phyloP scores from a whole-genome alignment of 2,888 invertebrate genomes.

The Drosophila affinis region DNA sequence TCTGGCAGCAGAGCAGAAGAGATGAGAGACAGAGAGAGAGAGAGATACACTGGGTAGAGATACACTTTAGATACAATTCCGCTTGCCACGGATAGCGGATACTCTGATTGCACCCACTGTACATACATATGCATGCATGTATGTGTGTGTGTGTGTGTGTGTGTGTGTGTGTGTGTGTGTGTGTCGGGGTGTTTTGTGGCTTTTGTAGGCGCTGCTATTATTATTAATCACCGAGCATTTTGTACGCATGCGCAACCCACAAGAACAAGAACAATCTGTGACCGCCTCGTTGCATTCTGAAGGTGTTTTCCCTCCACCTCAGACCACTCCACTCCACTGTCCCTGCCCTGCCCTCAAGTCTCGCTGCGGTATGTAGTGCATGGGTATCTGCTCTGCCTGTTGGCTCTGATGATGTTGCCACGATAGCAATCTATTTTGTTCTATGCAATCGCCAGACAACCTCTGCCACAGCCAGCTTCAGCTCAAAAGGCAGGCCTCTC shows the following conservation, averaged over 20 bases:
- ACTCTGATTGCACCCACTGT: slow-evolving; percentile 44
- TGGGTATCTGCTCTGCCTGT: slow-evolving; percentile 51
- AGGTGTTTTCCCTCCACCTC: slow-evolving; percentile 60
- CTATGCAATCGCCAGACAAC: slow-evolving; percentile 66
- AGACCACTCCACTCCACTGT: slow-evolving; percentile 19
- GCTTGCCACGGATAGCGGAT: background rate
- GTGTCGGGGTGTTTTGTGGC: slow-evolving; percentile 19
- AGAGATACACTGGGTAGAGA: slow-evolving; percentile 28
- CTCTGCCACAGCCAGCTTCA: slow-evolving; percentile 43
- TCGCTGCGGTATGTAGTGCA: slow-evolving; percentile 32
- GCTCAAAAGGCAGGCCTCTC: slow-evolving; percentile 33
- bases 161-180: slow-evolving; percentile 37
- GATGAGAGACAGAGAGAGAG: slow-evolving; percentile 16
- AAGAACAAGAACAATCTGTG: slow-evolving; percentile 59
- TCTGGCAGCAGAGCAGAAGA: slow-evolving; percentile 47
- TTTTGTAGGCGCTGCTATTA: slow-evolving; percentile 74
- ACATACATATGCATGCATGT: slow-evolving; percentile 15
- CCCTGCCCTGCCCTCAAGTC: slow-evolving; percentile 29
- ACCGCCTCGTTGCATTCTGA: slow-evolving; percentile 78
- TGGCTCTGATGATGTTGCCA: slow-evolving; percentile 77
- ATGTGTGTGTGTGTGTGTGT: slow-evolving; percentile 34
- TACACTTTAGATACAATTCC: slow-evolving; percentile 15
- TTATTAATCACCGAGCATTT: slow-evolving; percentile 79
- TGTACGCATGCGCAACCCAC: slow-evolving; percentile 73
- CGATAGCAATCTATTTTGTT: slow-evolving; percentile 80